Evolutionary conservation across 2,888 invertebrate species (phyloP).

Genomic region (Cosmia trapezina): DNA sequence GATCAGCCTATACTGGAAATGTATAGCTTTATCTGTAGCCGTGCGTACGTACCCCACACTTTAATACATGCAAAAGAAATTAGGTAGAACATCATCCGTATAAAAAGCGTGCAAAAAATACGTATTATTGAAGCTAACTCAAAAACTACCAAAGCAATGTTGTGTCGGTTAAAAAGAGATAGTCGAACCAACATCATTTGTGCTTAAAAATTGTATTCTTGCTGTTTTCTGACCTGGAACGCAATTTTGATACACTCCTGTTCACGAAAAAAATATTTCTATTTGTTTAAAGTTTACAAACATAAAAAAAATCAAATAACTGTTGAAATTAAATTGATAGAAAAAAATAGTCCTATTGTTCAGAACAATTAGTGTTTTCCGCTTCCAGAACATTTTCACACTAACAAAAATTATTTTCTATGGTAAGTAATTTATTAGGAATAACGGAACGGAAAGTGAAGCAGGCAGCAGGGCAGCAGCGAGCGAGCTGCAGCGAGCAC

Average conservation of each 20-base stretch:
- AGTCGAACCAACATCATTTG: neutral
- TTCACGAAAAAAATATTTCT: neutral
- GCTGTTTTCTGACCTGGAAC: neutral
- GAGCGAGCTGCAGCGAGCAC: too few relatives aligned
- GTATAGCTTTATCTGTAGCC: too few relatives aligned
- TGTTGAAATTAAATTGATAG: neutral
- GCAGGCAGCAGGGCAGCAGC: neutral
- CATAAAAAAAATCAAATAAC: neutral
- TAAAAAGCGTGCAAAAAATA: too few relatives aligned
- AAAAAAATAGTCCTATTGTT: fast-evolving
- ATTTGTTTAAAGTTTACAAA: neutral
- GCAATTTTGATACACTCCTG: neutral
- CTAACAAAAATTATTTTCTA: neutral
- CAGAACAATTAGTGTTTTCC: fast-evolving
- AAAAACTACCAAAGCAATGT: too few relatives aligned
- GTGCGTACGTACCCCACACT: too few relatives aligned
- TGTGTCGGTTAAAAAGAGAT: too few relatives aligned
- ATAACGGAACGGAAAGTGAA: constrained; percentile 34
- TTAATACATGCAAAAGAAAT: too few relatives aligned
- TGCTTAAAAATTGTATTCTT: neutral
- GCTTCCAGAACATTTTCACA: fast-evolving
- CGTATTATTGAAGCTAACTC: too few relatives aligned
- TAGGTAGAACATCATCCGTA: too few relatives aligned
- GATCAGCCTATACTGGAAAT: too few relatives aligned
- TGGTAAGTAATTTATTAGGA: neutral